Evolutionary conservation across 2,797 vertebrate species (phyloP), one percentile per base, ranked within the genome.

Genomic region (Lagocephalus sceleratus): DNA sequence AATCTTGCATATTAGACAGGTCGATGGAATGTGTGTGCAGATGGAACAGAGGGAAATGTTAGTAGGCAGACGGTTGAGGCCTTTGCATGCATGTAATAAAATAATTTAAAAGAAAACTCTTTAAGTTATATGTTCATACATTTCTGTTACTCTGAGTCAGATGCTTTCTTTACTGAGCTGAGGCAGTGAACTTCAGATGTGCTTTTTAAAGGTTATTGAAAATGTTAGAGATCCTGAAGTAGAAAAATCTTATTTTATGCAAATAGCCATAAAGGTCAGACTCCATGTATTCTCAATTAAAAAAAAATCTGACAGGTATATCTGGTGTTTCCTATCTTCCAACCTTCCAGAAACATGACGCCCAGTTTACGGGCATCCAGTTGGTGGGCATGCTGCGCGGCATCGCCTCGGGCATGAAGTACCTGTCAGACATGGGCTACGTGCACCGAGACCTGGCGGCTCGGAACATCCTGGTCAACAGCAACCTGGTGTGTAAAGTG

Each of bases 331-430:
- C 11, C 42, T 23, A 4, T 22, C 11, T 40, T 48, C 9, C 9
- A 26, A 21, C 6, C 38, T 35, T 53, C 8, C 76, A 99, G 97
- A 98, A 97, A 82, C 94, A 99, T 0, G 97, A 99, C 57, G 96
- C 95, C 65, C 97, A 99, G 88, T 99, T 99, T 76, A 99, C 96
- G 1, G 96, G 94, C 44, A 97, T 99, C 79, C 97, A 99, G 88
- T 87, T 99, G 80, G 94, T 99, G 45, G 96, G 96, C 55, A 97
- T 99, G 95, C 89, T 98, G 73, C 92, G 96, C 1, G 96, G 96
- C 8, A 97, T 99, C 49, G 96, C 96, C 0, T 94, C 96, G 0
- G 97, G 96, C 69, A 97, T 99, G 96, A 97, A 95, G 79, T 97
- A 99, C 79, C 93, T 99, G 71, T 96, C 96, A 0, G 96, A 99